Percentiles rank a stretch among this genome's conserved stretches.
These are phyloP conservation scores for Drosophila yakuba DNA, from an alignment of 1,140 invertebrate species.

Conservation along the genomic window DNA sequence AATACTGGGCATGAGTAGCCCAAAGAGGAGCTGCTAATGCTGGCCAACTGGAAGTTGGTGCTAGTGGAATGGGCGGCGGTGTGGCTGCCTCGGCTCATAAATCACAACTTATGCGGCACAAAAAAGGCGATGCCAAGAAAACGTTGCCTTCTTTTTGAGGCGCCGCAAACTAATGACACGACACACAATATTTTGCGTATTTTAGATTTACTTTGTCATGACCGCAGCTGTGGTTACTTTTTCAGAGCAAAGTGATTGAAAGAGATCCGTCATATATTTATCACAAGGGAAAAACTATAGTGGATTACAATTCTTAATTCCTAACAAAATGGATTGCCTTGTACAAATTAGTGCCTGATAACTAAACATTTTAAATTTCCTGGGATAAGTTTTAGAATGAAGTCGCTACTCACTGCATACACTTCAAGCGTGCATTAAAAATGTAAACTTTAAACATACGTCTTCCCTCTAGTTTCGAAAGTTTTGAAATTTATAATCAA, in stretches of 20 bases:
- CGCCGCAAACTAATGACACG: conserved; percentile 39
- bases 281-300: neutral
- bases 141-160: conserved; percentile 23
- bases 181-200: conserved; percentile 42
- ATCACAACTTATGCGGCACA: conserved; percentile 54
- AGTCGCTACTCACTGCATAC: too few relatives aligned
- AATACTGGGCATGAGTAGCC: neutral
- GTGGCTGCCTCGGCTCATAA: conserved; percentile 57
- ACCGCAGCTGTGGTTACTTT: conserved; percentile 20
- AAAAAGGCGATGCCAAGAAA: conserved; percentile 10
- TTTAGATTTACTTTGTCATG: conserved; percentile 33
- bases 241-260: neutral
- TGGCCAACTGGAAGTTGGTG: conserved; percentile 17
- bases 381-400: too few relatives aligned
- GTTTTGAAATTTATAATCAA: neutral
- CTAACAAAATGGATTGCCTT: too few relatives aligned
- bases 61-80: neutral
- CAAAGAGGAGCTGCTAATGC: neutral
- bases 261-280: neutral
- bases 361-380: too few relatives aligned
- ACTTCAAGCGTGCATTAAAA: too few relatives aligned
- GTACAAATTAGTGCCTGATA: too few relatives aligned
- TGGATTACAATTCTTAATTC: too few relatives aligned
- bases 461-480: neutral
- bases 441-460: neutral